Evolutionary conservation across 2,888 invertebrate species (phyloP), one percentile per base, ranked within the genome.

Genomic region (Agonopterix subpropinquella): DNA sequence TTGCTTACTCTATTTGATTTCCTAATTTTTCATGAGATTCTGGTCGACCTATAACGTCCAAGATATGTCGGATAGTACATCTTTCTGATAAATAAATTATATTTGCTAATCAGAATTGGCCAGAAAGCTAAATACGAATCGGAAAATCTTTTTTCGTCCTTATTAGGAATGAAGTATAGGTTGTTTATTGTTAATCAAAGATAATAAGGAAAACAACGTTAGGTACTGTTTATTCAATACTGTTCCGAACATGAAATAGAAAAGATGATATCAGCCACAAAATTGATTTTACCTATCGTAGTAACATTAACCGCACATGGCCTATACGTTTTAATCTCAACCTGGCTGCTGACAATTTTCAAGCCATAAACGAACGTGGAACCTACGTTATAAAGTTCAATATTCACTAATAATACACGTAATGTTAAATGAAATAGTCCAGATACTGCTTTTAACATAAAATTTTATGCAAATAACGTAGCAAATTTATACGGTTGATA

Each of bases 391-490:
- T 39, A 39, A n/a, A 39, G n/a, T 39, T 39, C n/a, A 39, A 39
- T 39, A n/a, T 39, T 39, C n/a, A 42, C 11, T 42, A 11, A 37
- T 42, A 8, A 42, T 8, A 42, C 13, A 39, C 4, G 39, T 39
- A 11, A 39, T 11, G 37, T 3, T 51, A 55, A 50, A 55, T 50
- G 43, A 54, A 60, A 59, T 58, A 58, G 55, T 51, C 56, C 47
- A 57, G 62, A 61, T 57, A 60, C 51, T 57, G 60, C 57, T 64
- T 66, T 65, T 54, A 56, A 59, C 63, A 65, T 69, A 66, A 71
- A 73, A 77, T 70, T 67, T 70, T 71, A 75, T 72, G 68, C 62
- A 71, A 77, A 77, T 69, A 67, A 62, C 57, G 53, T 55, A 57
- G 57, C 55, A 56, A 71, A 73, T 28, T 28, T 28, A 73, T 69